A percentile compares a stretch with the other conserved stretches of the same genome.
Conservation (phyloP, 2,888 invertebrate species). For the Torymus texanus region DNA sequence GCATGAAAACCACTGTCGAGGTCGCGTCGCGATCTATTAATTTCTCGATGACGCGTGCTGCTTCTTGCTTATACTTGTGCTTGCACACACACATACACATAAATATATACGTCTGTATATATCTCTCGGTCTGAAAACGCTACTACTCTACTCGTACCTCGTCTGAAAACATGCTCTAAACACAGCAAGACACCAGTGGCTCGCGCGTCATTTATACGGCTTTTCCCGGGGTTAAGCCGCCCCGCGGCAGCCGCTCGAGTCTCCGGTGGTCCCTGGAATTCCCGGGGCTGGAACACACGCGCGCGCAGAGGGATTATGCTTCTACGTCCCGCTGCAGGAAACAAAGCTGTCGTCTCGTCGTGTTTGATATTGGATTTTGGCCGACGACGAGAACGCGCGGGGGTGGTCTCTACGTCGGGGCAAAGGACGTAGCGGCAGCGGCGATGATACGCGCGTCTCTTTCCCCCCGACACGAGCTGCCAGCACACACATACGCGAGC, state of each 20-base stretch:
- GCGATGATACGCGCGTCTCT: not conserved
- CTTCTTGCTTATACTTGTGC: not conserved
- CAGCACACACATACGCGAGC: slow-evolving; percentile 24
- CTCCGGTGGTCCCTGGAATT: slow-evolving; percentile 64
- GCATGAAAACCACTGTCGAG: not conserved
- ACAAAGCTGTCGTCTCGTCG: slow-evolving; percentile 71
- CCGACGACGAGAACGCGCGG: slow-evolving; percentile 26
- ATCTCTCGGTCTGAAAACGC: not conserved
- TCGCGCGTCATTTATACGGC: slow-evolving; percentile 61
- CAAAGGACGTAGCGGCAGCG: too few species aligned
- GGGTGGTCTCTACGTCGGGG: too few species aligned
- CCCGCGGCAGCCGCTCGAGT: slow-evolving; percentile 55
- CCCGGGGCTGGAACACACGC: slow-evolving; percentile 59
- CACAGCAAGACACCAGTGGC: slow-evolving; percentile 4
- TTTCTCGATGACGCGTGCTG: slow-evolving; percentile 28
- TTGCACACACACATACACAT: too few species aligned
- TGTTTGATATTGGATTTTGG: slow-evolving; percentile 72
- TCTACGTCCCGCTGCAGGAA: slow-evolving; percentile 57
- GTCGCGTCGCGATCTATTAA: slow-evolving; percentile 22
- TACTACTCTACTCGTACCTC: not conserved
- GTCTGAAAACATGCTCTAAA: slow-evolving; percentile 15
- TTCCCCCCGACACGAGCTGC: slow-evolving; percentile 44
- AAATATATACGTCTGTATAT: not conserved
- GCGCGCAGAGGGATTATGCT: slow-evolving; percentile 64
- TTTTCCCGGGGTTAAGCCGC: slow-evolving; percentile 47